phyloP scores from a whole-genome alignment of 2,797 vertebrate genomes.

The Clamator glandarius region DNA sequence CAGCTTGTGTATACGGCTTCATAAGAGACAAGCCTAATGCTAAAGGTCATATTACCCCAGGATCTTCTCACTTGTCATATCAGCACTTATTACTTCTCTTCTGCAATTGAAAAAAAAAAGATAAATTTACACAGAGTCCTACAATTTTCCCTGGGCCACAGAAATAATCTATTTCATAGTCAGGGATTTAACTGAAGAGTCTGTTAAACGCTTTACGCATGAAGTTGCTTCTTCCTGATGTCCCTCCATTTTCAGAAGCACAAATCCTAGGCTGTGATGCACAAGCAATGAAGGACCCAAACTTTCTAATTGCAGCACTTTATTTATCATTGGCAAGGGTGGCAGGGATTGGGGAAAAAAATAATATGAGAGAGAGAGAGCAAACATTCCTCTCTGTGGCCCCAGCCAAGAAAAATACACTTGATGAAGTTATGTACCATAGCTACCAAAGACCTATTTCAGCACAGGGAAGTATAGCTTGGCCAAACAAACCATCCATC shows the following conservation, averaged over 20 bases:
- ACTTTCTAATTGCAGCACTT: background rate
- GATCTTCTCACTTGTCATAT: background rate
- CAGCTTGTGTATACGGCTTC: background rate
- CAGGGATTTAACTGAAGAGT: background rate
- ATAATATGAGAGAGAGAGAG: background rate
- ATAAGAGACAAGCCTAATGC: background rate
- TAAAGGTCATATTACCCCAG: background rate
- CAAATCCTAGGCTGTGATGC: background rate
- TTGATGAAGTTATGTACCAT: slow-evolving; percentile 31
- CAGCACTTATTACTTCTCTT: background rate
- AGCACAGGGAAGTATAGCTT: slow-evolving; percentile 6
- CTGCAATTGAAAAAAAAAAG: background rate
- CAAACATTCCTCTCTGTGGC: background rate
- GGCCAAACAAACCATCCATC: slow-evolving; percentile 26
- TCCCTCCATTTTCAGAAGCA: background rate
- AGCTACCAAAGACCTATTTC: slow-evolving; percentile 21
- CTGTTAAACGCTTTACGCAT: background rate
- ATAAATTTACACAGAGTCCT: background rate
- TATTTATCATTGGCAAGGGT: background rate
- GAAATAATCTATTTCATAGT: background rate
- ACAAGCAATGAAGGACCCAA: background rate
- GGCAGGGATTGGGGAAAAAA: background rate
- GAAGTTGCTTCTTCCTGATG: background rate
- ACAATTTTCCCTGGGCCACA: background rate
- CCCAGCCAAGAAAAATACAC: slow-evolving; percentile 41